Evolutionary conservation across 2,113 vertebrate species (phyloP).

Genomic region (cattle (Bos taurus)): DNA sequence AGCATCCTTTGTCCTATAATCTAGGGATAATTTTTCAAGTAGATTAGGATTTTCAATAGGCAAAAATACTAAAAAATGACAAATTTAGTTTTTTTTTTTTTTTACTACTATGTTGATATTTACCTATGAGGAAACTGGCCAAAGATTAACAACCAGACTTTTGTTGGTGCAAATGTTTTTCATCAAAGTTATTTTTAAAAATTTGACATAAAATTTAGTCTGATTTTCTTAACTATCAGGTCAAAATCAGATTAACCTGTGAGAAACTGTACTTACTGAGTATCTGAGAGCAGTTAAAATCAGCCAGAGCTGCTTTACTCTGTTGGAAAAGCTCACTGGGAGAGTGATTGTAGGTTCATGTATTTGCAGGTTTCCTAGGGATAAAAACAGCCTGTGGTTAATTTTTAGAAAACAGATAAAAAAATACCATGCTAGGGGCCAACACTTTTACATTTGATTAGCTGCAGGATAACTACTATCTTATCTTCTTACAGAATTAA

Average conservation of each 20-base stretch:
- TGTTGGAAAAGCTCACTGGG: not conserved
- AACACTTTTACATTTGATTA: constrained; percentile 42
- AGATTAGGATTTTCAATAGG: not conserved
- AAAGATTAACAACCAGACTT: not conserved
- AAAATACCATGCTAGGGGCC: not conserved
- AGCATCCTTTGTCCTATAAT: not conserved
- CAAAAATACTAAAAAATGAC: not conserved
- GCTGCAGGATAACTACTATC: not conserved
- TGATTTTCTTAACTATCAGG: not conserved
- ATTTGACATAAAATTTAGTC: not conserved
- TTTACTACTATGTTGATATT: not conserved
- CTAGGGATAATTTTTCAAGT: not conserved
- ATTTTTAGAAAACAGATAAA: constrained; percentile 34
- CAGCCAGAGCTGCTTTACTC: not conserved
- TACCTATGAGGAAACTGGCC: not conserved
- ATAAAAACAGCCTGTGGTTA: not conserved
- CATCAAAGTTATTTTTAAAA: not conserved
- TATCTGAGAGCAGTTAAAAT: not conserved
- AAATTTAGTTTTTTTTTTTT: not conserved
- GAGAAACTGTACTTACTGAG: not conserved
- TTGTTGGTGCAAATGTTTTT: not conserved
- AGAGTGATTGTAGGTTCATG: not conserved
- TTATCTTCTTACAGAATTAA: constrained; percentile 1
- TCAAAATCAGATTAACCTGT: not conserved
- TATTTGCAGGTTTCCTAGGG: not conserved